These are phyloP conservation scores for Hylomyscus alleni DNA, from an alignment of 2,797 vertebrate species.

Conservation along the genomic window DNA sequence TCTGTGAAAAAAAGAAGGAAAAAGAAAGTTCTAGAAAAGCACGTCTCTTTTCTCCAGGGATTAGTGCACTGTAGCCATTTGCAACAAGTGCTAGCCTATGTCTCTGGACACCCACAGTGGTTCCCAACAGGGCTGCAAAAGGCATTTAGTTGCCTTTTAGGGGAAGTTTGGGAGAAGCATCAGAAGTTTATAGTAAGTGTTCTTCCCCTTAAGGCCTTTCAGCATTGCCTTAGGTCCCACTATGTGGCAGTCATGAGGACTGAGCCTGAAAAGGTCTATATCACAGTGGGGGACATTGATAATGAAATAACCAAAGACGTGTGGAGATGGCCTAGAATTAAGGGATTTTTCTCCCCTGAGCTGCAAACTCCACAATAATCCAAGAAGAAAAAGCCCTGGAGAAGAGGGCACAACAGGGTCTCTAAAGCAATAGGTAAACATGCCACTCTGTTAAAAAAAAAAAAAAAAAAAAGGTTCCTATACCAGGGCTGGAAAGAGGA, in stretches of 20 bases:
- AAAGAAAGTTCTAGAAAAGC: background rate
- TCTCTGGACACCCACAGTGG: background rate
- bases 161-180: background rate
- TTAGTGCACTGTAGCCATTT: background rate
- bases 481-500: background rate
- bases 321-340: background rate
- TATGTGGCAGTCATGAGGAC: background rate
- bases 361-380: background rate
- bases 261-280: background rate
- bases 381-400: background rate
- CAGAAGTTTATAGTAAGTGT: background rate
- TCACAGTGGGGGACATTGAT: background rate
- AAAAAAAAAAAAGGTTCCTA: background rate
- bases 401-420: background rate
- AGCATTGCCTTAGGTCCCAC: background rate
- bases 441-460: background rate
- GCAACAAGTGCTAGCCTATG: background rate
- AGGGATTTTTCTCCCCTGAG: background rate
- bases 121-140: background rate
- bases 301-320: conserved; percentile 13
- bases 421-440: background rate
- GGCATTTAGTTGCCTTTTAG: conserved; percentile 1
- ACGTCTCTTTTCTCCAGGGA: background rate
- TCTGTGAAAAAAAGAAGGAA: background rate
- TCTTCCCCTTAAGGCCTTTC: background rate